phyloP scores from a whole-genome alignment of 2,888 invertebrate genomes.

The Xanthorhoe spadicearia region DNA sequence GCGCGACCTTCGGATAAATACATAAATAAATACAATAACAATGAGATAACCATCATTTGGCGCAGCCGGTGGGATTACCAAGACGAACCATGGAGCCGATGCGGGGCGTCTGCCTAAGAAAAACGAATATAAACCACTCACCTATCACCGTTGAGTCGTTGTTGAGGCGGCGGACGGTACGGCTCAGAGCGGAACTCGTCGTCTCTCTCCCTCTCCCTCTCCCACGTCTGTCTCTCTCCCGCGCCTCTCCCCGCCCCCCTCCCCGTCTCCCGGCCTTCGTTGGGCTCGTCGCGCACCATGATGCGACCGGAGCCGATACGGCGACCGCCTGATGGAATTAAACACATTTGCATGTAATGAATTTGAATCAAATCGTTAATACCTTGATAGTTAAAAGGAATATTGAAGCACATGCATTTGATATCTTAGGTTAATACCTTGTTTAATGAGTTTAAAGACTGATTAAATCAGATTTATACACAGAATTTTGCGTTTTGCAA shows the following conservation, averaged over 20 bases:
- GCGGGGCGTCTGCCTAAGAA: too few species aligned
- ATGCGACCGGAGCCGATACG: constrained; percentile 95
- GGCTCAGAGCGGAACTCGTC: constrained; percentile 44
- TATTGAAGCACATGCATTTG: too few species aligned
- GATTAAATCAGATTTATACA: too few species aligned
- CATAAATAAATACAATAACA: neutral
- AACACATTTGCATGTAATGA: neutral
- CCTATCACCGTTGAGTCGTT: constrained; percentile 66
- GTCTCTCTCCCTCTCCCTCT: constrained; percentile 35
- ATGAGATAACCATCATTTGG: constrained; percentile 7
- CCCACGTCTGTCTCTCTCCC: constrained; percentile 45
- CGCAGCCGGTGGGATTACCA: constrained; percentile 16
- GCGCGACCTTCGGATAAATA: neutral
- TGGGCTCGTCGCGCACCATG: constrained; percentile 86
- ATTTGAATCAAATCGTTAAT: too few species aligned
- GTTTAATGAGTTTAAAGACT: too few species aligned
- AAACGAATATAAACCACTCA: constrained; percentile 37
- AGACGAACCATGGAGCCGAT: too few species aligned
- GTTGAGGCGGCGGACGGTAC: constrained; percentile 51
- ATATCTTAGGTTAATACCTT: too few species aligned
- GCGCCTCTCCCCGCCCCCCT: constrained; percentile 59
- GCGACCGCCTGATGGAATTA: constrained; percentile 57
- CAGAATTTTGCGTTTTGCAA: too few species aligned
- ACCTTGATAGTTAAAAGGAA: too few species aligned
- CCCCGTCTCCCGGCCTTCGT: constrained; percentile 52